Evolutionary conservation across 2,888 invertebrate species (phyloP).

Genomic region (Zygothrica quintamaculata): DNA sequence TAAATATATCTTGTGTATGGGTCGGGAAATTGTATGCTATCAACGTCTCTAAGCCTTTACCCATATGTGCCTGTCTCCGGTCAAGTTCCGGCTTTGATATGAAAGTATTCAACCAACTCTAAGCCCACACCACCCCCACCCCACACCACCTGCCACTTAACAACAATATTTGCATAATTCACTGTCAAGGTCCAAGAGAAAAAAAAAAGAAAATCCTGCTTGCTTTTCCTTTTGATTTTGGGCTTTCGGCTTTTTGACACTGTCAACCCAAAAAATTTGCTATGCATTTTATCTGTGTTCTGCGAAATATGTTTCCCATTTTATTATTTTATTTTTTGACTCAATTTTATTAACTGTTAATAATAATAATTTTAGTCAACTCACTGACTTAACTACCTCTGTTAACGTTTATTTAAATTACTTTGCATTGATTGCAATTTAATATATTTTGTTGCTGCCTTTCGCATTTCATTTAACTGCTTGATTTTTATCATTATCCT

Average conservation of each 20-base stretch:
- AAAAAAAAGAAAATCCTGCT: constrained; percentile 49
- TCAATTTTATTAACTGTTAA: too few species aligned
- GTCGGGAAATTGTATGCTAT: constrained; percentile 36
- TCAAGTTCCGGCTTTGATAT: constrained; percentile 52
- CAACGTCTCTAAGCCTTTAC: constrained; percentile 44
- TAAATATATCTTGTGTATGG: too few species aligned
- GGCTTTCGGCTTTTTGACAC: constrained; percentile 5
- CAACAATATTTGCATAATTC: constrained; percentile 55
- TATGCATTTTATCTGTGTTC: constrained; percentile 33
- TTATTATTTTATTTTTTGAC: too few species aligned
- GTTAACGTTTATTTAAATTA: too few species aligned
- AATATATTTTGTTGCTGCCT: too few species aligned
- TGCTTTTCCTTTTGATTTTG: constrained; percentile 19
- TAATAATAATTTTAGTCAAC: too few species aligned
- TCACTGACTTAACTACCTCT: too few species aligned
- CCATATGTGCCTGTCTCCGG: constrained; percentile 29
- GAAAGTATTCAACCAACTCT: too few species aligned
- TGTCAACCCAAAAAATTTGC: constrained; percentile 16
- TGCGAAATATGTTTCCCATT: constrained; percentile 36
- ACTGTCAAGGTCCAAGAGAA: background rate
- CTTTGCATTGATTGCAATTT: too few species aligned
- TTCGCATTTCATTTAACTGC: too few species aligned
- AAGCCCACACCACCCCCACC: too few species aligned
- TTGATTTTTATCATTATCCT: too few species aligned
- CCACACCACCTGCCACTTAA: constrained; percentile 5